phyloP scores from a whole-genome alignment of 1,140 invertebrate genomes.

The Heliothis subflexa region DNA sequence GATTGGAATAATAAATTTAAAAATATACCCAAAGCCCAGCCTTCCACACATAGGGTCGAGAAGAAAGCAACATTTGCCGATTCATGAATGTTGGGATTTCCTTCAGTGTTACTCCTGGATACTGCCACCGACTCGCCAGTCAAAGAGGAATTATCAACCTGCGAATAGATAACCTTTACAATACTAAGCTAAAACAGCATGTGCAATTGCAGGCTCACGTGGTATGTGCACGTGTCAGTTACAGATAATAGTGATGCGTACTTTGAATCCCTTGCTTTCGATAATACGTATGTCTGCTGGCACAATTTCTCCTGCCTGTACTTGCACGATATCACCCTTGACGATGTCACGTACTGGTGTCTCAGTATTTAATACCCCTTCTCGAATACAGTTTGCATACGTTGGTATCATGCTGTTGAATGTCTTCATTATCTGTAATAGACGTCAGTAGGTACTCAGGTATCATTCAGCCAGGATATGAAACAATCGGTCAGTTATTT shows the following conservation, averaged over 20 bases:
- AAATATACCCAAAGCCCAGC: slow-evolving; percentile 66
- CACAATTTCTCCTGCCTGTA: slow-evolving; percentile 73
- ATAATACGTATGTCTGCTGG: slow-evolving; percentile 80
- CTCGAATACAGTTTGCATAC: slow-evolving; percentile 69
- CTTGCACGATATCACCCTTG: slow-evolving; percentile 74
- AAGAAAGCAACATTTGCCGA: slow-evolving; percentile 80
- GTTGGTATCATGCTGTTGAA: slow-evolving; percentile 80
- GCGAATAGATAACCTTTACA: slow-evolving; percentile 36
- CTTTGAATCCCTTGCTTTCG: slow-evolving; percentile 80
- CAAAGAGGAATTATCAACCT: slow-evolving; percentile 81
- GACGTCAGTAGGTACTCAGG: background rate
- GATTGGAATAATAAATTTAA: background rate
- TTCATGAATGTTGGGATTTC: slow-evolving; percentile 74
- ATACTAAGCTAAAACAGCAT: background rate
- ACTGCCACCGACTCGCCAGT: slow-evolving; percentile 76
- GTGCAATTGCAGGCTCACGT: background rate
- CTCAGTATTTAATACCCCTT: slow-evolving; percentile 60
- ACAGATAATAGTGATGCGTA: slow-evolving; percentile 49
- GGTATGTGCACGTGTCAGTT: slow-evolving; percentile 1
- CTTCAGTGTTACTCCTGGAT: slow-evolving; percentile 71
- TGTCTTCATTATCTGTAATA: slow-evolving; percentile 82
- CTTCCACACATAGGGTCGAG: slow-evolving; percentile 79
- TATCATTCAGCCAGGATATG: background rate
- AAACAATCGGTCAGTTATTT: slow-evolving; percentile 11
- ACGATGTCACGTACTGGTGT: slow-evolving; percentile 69